Percentiles rank a stretch among this genome's conserved stretches.
Conservation (phyloP, 2,888 invertebrate genomes). For the Dione vanillae region DNA sequence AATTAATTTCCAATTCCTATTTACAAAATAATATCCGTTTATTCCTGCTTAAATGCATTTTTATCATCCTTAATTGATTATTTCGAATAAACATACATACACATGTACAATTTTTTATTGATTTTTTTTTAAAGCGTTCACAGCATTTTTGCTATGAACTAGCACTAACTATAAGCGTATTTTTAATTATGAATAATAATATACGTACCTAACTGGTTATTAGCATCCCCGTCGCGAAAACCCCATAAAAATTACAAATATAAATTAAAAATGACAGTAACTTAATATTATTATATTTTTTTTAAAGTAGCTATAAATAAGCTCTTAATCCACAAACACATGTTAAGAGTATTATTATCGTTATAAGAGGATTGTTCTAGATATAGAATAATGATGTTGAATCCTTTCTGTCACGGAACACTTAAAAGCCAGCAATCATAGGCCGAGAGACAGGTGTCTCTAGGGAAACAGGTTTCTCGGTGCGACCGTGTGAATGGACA, state of each 20-base stretch:
- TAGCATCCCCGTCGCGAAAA: no score
- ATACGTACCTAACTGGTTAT: no score
- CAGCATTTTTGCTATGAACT: no score
- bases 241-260: no score
- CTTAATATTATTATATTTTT: no score
- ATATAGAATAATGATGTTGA: slow-evolving; percentile 30
- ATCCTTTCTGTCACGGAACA: slow-evolving; percentile 51
- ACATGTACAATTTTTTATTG: background rate
- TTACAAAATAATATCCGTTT: slow-evolving; percentile 34
- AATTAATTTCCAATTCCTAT: slow-evolving; percentile 61
- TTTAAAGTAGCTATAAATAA: no score
- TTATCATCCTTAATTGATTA: background rate
- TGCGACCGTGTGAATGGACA: slow-evolving; percentile 73
- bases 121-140: background rate
- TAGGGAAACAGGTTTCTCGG: slow-evolving; percentile 69
- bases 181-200: no score
- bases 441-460: slow-evolving; percentile 69
- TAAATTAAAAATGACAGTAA: background rate
- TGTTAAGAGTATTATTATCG: no score
- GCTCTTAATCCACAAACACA: no score
- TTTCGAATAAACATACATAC: background rate
- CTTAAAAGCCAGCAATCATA: slow-evolving; percentile 53
- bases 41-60: slow-evolving; percentile 12
- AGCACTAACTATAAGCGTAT: no score
- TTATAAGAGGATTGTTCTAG: slow-evolving; percentile 16